Conservation (phyloP, 2,113 vertebrate genomes). For the Stercorarius parasiticus region DNA sequence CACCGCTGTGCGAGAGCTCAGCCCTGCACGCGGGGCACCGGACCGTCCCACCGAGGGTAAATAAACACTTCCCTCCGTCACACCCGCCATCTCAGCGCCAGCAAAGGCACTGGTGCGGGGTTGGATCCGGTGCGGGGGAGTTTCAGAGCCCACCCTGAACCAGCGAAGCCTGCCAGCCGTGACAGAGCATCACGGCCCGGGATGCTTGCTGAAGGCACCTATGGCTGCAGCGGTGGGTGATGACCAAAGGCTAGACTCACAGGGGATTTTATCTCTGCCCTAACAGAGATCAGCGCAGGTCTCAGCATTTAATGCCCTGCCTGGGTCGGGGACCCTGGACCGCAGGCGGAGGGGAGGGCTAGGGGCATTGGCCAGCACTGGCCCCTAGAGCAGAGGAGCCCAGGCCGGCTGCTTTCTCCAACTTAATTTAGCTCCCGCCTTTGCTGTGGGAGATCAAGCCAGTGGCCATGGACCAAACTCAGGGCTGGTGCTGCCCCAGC, state of each 20-base stretch:
- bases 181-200: rapidly evolving
- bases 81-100: rapidly evolving
- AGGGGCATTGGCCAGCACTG: neutral
- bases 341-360: neutral
- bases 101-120: neutral
- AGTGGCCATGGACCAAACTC: neutral
- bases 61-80: neutral
- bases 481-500: neutral
- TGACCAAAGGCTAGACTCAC: neutral
- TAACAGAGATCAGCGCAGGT: neutral
- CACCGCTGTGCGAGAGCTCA: neutral
- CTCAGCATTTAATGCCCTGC: neutral
- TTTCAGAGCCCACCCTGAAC: neutral
- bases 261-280: neutral
- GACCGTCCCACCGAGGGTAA: neutral
- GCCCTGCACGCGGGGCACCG: rapidly evolving
- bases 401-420: neutral
- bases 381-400: neutral
- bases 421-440: neutral
- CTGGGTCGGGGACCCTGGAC: too few species aligned
- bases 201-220: neutral
- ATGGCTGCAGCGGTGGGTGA: neutral
- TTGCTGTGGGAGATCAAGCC: neutral
- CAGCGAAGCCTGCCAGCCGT: neutral
- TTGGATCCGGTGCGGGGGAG: rapidly evolving